Evolutionary conservation across 2,797 vertebrate genomes (phyloP).

Genomic region (Scolopax rusticola): DNA sequence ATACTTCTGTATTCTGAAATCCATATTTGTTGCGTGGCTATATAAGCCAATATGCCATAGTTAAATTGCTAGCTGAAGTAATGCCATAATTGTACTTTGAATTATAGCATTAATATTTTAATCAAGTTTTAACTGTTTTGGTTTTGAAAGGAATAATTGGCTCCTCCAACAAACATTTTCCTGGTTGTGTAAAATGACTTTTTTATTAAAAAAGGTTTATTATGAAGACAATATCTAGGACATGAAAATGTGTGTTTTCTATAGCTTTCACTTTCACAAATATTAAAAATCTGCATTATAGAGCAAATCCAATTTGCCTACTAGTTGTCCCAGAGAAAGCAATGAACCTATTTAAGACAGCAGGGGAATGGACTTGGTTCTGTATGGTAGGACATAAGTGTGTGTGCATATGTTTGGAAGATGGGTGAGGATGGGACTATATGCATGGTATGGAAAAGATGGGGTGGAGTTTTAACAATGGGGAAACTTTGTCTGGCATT

Average conservation of each 20-base stretch:
- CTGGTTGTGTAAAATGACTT: conserved; percentile 19
- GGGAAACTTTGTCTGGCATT: conserved; percentile 21
- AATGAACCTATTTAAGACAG: not conserved
- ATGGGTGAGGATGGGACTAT: not conserved
- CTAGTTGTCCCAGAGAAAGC: not conserved
- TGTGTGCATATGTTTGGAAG: not conserved
- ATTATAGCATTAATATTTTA: conserved; percentile 30
- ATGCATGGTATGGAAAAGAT: not conserved
- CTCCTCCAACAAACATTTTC: not conserved
- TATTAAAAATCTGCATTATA: conserved; percentile 10
- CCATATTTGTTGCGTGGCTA: not conserved
- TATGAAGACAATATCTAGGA: conserved; percentile 6
- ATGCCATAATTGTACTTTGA: conserved; percentile 24
- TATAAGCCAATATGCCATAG: not conserved
- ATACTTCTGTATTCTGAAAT: conserved; percentile 33
- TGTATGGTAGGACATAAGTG: not conserved
- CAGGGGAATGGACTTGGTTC: not conserved
- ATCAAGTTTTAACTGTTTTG: conserved; percentile 35
- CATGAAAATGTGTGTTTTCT: not conserved
- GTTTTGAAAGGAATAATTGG: conserved; percentile 41
- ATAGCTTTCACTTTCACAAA: not conserved
- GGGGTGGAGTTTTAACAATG: conserved; percentile 42
- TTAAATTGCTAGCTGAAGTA: conserved; percentile 26
- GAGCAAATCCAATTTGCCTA: not conserved
- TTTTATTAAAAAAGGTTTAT: conserved; percentile 60